Conservation (phyloP, 2,888 invertebrate genomes). For the Ethmia dodecea region DNA sequence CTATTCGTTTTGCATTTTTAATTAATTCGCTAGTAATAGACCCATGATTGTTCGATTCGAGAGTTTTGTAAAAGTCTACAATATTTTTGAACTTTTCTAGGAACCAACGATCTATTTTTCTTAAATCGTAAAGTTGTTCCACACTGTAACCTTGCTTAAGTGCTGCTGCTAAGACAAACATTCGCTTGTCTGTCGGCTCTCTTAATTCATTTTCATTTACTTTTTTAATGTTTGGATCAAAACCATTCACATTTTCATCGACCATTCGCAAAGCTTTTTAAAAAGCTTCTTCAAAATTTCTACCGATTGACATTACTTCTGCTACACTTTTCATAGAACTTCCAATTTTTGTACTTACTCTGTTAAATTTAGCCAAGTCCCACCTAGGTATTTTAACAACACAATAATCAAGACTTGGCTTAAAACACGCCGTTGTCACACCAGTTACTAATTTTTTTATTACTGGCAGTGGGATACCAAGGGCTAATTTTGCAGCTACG, state of each 20-base stretch:
- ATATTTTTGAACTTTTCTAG: conserved; percentile 96
- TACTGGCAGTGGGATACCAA: conserved; percentile 90
- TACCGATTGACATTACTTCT: conserved; percentile 99
- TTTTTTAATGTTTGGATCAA: conserved; percentile 90
- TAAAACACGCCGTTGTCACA: conserved; percentile 98
- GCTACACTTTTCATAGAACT: conserved; percentile 99
- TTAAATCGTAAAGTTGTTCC: conserved; percentile 92
- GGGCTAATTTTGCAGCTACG: conserved; percentile 96
- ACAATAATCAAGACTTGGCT: conserved; percentile 99
- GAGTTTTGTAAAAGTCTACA: conserved; percentile 81
- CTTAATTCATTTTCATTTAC: conserved; percentile 91
- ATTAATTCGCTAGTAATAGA: conserved; percentile 81
- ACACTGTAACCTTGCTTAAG: conserved; percentile 88
- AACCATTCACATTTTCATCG: conserved; percentile 94
- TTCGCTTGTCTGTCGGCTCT: conserved; percentile 97
- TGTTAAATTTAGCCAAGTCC: conserved; percentile 96
- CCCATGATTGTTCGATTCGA: conserved; percentile 82
- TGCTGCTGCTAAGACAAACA: conserved; percentile 97
- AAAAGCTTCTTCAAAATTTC: conserved; percentile 99
- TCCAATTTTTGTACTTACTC: conserved; percentile 98
- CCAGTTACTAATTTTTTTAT: conserved; percentile 97
- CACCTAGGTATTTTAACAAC: conserved; percentile 99
- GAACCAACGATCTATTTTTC: conserved; percentile 98
- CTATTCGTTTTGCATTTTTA: conserved; percentile 91
- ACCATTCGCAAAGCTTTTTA: conserved; percentile 99